Conservation (phyloP, 2,888 invertebrate species). For the Nemapogon koenigi region DNA sequence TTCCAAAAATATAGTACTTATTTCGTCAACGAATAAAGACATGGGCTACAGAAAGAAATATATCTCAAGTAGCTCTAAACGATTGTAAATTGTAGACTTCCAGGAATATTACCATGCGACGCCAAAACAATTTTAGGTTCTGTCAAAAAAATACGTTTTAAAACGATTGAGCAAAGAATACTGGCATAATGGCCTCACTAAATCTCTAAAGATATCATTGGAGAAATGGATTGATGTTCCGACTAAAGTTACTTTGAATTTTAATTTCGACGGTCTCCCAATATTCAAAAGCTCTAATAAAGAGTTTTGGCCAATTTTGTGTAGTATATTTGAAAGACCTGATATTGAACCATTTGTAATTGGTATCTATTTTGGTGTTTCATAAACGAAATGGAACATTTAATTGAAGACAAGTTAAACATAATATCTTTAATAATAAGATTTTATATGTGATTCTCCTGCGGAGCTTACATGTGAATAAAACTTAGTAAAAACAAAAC, state of each 20-base stretch:
- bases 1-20: conserved; percentile 6
- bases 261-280: conserved; percentile 4
- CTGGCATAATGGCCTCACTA: conserved; percentile 7
- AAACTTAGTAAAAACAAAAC: background rate
- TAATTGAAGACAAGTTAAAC: conserved; percentile 1
- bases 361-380: conserved; percentile 8
- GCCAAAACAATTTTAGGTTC: conserved; percentile 6
- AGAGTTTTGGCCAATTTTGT: conserved; percentile 6
- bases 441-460: conserved; percentile 14
- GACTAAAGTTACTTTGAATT: conserved; percentile 3
- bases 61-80: conserved; percentile 9
- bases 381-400: conserved; percentile 4
- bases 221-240: conserved; percentile 7
- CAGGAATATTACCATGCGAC: conserved; percentile 9
- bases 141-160: conserved; percentile 6
- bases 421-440: conserved; percentile 3
- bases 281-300: conserved; percentile 6
- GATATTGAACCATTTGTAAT: conserved; percentile 7
- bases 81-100: conserved; percentile 8
- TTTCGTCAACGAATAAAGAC: conserved; percentile 6
- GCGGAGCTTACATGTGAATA: conserved; percentile 8
- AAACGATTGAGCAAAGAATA: conserved; percentile 4
- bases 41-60: conserved; percentile 6
- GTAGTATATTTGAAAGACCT: conserved; percentile 5
- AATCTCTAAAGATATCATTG: conserved; percentile 1